Percentiles rank a stretch among this genome's conserved stretches.
These are phyloP conservation scores for Tyto alba DNA, from an alignment of 2,113 vertebrate species.

Conservation along the genomic window DNA sequence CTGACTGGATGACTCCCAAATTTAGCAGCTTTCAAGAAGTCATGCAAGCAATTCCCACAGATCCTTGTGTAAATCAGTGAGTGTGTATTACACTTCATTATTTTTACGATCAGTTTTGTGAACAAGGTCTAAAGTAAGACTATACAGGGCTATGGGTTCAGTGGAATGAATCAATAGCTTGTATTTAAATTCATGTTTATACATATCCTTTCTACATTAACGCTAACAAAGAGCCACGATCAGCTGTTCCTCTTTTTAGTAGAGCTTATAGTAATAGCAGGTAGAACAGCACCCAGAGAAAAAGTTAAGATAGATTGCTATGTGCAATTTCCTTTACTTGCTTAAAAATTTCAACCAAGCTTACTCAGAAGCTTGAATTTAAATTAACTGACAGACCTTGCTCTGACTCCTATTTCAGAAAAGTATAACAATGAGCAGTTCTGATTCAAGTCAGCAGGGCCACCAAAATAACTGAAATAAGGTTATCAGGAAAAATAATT, in stretches of 20 bases:
- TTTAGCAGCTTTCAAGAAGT: not conserved
- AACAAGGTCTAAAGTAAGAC: not conserved
- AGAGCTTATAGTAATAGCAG: not conserved
- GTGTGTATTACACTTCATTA: fast-evolving
- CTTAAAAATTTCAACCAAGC: not conserved
- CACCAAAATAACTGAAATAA: not conserved
- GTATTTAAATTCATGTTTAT: not conserved
- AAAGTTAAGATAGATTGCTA: not conserved
- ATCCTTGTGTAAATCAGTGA: not conserved
- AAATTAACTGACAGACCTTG: not conserved
- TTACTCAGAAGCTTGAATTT: not conserved
- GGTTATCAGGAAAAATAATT: not conserved
- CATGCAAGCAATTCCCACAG: not conserved
- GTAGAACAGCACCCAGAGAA: not conserved
- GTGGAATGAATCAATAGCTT: not conserved
- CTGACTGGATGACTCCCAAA: not conserved
- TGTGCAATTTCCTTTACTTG: not conserved
- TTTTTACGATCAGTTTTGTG: not conserved
- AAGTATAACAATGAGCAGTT: not conserved
- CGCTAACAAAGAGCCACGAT: not conserved
- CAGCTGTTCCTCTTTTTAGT: not conserved
- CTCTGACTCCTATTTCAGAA: not conserved
- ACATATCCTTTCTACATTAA: not conserved
- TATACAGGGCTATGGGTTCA: not conserved
- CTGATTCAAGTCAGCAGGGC: not conserved